A percentile compares a stretch with the other conserved stretches of the same genome.
phyloP scores from a whole-genome alignment of 1,140 invertebrate species.

The Drosophila lowei region DNA sequence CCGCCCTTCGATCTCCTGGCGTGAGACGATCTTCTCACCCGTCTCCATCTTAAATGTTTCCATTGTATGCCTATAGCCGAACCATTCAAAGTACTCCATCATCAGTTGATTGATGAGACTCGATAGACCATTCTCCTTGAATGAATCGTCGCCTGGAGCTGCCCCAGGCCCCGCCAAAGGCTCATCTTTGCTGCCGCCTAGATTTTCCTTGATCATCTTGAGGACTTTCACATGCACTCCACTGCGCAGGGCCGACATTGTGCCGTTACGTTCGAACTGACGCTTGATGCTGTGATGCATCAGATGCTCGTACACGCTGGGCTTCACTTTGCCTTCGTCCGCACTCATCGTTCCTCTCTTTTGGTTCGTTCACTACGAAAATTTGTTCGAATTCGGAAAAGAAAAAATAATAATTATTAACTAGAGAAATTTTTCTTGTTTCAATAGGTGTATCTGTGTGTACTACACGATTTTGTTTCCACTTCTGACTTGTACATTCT shows the following conservation, averaged over 20 bases:
- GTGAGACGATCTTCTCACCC: conserved; percentile 17
- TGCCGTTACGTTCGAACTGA: conserved; percentile 50
- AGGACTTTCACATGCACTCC: conserved; percentile 55
- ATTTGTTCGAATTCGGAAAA: too few species aligned
- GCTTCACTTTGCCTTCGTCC: conserved; percentile 7
- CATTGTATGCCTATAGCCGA: conserved; percentile 62
- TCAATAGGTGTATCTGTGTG: neutral
- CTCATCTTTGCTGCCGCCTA: conserved; percentile 4
- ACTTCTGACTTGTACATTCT: neutral
- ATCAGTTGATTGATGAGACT: conserved; percentile 57
- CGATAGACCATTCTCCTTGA: conserved; percentile 10
- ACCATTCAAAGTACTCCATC: conserved; percentile 68
- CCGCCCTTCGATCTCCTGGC: conserved; percentile 26
- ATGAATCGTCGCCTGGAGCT: neutral
- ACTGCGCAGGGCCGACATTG: conserved; percentile 40
- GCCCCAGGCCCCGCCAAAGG: conserved; percentile 18
- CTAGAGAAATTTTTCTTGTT: too few species aligned
- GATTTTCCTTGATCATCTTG: conserved; percentile 34
- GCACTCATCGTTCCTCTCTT: conserved; percentile 29
- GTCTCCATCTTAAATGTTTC: conserved; percentile 65
- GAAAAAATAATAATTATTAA: too few species aligned
- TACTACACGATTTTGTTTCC: neutral
- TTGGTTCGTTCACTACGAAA: neutral
- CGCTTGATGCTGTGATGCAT: conserved; percentile 43
- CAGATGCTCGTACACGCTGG: conserved; percentile 13